phyloP scores from a whole-genome alignment of 2,113 vertebrate genomes.

The Guaruba guarouba region DNA sequence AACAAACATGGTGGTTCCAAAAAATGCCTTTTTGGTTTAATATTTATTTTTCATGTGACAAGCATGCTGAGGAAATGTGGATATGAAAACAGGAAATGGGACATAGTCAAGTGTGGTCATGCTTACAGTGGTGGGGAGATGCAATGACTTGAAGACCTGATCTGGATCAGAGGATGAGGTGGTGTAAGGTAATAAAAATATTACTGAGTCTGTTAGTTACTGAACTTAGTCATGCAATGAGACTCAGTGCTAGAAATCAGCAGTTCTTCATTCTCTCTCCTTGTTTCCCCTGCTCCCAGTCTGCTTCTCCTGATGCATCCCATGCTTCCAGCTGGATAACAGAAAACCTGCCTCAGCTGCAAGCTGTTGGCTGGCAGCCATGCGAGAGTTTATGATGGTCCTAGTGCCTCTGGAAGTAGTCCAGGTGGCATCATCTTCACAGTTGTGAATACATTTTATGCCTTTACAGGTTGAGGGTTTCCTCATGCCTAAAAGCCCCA shows the following conservation, averaged over 20 bases:
- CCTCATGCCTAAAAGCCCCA: not conserved
- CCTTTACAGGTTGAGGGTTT: conserved; percentile 14
- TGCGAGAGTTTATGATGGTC: conserved; percentile 14
- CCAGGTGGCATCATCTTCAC: conserved; percentile 52
- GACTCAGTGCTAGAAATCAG: not conserved
- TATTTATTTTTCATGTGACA: not conserved
- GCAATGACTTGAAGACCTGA: not conserved
- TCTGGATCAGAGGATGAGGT: not conserved
- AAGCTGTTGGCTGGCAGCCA: conserved; percentile 40
- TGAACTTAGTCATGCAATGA: not conserved
- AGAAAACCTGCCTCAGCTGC: conserved; percentile 39
- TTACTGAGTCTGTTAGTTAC: not conserved
- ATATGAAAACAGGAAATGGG: not conserved
- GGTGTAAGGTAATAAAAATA: not conserved
- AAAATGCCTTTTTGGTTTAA: not conserved
- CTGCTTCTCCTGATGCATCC: not conserved
- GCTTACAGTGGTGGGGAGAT: not conserved
- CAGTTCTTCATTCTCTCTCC: not conserved
- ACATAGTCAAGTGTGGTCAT: not conserved
- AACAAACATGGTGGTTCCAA: not conserved
- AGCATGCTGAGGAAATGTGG: not conserved
- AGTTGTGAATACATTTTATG: conserved; percentile 3
- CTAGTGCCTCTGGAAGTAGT: conserved; percentile 17
- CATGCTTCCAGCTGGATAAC: conserved; percentile 27
- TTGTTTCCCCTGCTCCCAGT: not conserved